Evolutionary conservation across 92 coral and sea anemone species (phyloP), one percentile per base, ranked within the genome.

Genomic region (Heteractis magnifica): DNA sequence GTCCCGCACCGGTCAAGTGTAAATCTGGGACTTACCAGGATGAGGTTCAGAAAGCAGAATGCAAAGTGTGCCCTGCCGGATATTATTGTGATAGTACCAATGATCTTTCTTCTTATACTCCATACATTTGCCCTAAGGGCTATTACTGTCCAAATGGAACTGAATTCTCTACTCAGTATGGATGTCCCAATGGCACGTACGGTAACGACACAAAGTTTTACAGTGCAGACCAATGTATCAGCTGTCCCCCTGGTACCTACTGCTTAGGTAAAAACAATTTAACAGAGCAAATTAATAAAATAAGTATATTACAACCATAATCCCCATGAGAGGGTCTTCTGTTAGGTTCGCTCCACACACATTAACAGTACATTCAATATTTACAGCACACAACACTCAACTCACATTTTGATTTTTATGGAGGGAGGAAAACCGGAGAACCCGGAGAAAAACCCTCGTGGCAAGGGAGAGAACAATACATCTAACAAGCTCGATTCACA

Each of bases 71-170:
- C 75, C 99, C 98, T 13, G 91, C 92, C 44, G 99, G 99, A 14
- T 91, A 94, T 75, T 96, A 90, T 83, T 96, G 99, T 72, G 98
- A 96, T 91, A 90, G 76, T 55, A 90, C 87, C 21, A 86, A 90
- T 62, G 97, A 96, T 49, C 93, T 96, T 6, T 90, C 92, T 10
- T 83, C 88, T 49, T 96, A 88, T 82, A 82, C 90, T 18, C 71
- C 83, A 76, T 96, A 92, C 71, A 16, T 87, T 55, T 96, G 99
- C 81, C 99, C 99, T 16, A 91, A 87, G 83, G 99, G 99, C 9
- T 94, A 82, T 65, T 96, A 87, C 64, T 96, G 99, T 68, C 99
- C 99, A 51, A 96, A 96, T 90, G 97, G 99, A 77, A 96, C 99
- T 59, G 86, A 90, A 59, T 94, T 60, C 87, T 88, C 92, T 15